phyloP scores from a whole-genome alignment of 1,140 invertebrate genomes.

The Gerris buenoi region DNA sequence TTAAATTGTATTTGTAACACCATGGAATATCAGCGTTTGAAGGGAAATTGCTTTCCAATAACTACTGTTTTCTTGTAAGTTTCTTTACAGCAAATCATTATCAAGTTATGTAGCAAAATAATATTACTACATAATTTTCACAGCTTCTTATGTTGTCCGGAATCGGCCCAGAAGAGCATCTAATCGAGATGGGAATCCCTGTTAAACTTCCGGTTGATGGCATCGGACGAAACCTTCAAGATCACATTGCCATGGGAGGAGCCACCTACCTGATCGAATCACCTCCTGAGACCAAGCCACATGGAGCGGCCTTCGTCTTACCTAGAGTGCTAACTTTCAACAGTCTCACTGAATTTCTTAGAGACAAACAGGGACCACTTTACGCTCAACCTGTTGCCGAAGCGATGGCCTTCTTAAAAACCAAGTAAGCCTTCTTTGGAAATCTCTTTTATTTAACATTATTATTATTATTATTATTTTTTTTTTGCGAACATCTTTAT shows the following conservation, averaged over 20 bases:
- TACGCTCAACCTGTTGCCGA: slow-evolving; percentile 53
- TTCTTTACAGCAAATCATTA: too few species aligned
- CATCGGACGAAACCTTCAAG: slow-evolving; percentile 66
- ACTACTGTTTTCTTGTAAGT: too few species aligned
- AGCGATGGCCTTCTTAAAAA: slow-evolving; percentile 58
- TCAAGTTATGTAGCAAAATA: too few species aligned
- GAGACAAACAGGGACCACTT: slow-evolving; percentile 39
- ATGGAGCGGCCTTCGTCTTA: slow-evolving; percentile 41
- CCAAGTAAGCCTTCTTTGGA: slow-evolving; percentile 40
- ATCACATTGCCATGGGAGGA: slow-evolving; percentile 51
- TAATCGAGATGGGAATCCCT: slow-evolving; percentile 36
- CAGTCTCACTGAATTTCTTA: slow-evolving; percentile 38
- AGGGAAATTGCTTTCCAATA: too few species aligned
- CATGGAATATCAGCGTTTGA: too few species aligned
- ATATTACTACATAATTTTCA: too few species aligned
- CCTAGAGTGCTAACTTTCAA: slow-evolving; percentile 36
- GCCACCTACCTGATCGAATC: slow-evolving; percentile 39
- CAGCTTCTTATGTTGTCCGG: slow-evolving; percentile 64
- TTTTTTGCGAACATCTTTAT: too few species aligned
- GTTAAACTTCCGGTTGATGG: slow-evolving; percentile 43
- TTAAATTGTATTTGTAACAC: too few species aligned
- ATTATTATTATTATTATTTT: too few species aligned
- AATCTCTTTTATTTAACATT: too few species aligned
- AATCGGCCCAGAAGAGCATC: slow-evolving; percentile 47
- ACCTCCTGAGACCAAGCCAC: slow-evolving; percentile 31